Evolutionary conservation across 2,797 vertebrate species (phyloP).

Genomic region (Cheirogaleus major): DNA sequence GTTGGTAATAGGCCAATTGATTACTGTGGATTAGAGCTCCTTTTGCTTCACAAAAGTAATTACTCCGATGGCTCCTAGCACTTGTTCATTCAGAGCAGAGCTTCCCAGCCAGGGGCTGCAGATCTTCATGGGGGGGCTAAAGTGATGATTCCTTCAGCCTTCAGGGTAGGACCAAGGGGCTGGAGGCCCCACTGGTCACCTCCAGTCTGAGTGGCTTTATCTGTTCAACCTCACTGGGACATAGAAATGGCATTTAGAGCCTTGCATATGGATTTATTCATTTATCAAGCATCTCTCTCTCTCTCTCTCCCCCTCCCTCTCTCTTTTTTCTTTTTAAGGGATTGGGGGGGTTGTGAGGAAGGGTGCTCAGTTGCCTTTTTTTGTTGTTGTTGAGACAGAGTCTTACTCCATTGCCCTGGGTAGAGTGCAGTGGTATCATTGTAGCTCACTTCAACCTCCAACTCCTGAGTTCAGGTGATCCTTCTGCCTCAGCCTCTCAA

Average conservation of each 20-base stretch:
- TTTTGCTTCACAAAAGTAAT: background rate
- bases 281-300: background rate
- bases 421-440: background rate
- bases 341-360: too few relatives aligned
- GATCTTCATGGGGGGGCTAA: fast-evolving
- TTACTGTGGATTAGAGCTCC: background rate
- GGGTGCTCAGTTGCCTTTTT: too few relatives aligned
- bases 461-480: background rate
- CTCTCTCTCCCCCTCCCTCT: too few relatives aligned
- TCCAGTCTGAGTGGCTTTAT: background rate
- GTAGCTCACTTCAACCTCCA: background rate
- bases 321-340: background rate
- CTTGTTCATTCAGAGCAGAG: background rate
- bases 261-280: background rate
- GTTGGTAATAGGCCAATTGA: background rate
- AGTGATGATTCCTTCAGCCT: background rate
- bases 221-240: background rate
- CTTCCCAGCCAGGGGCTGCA: background rate
- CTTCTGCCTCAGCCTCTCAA: background rate
- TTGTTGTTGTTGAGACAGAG: too few relatives aligned
- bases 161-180: fast-evolving
- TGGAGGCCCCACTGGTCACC: background rate
- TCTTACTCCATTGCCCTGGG: too few relatives aligned
- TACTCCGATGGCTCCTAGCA: background rate
- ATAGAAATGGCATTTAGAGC: background rate